These are phyloP conservation scores for Aleiodes alternator DNA, from an alignment of 2,888 invertebrate genomes.

Conservation along the genomic window DNA sequence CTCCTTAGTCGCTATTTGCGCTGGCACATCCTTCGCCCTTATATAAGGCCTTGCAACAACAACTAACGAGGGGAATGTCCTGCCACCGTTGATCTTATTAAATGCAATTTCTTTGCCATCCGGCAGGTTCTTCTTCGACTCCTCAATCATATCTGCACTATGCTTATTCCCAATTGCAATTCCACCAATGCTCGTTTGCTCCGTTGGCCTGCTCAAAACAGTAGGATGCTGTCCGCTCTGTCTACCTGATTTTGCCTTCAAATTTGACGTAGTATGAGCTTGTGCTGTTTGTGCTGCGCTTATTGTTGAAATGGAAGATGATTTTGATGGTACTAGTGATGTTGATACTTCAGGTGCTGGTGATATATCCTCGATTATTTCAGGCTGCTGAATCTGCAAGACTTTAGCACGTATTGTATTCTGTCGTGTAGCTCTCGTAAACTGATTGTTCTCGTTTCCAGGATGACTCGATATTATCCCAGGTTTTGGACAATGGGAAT, in stretches of 20 bases:
- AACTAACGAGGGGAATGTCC: conserved; percentile 91
- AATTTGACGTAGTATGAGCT: conserved; percentile 45
- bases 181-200: conserved; percentile 85
- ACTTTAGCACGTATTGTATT: conserved; percentile 34
- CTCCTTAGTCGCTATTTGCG: conserved; percentile 70
- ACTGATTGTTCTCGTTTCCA: conserved; percentile 11
- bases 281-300: conserved; percentile 12
- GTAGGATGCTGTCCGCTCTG: conserved; percentile 70
- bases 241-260: conserved; percentile 53
- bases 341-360: background rate
- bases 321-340: background rate
- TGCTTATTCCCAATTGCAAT: conserved; percentile 76
- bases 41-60: conserved; percentile 89
- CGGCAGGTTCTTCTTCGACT: conserved; percentile 81
- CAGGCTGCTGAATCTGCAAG: conserved; percentile 58
- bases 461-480: conserved; percentile 46
- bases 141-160: conserved; percentile 70
- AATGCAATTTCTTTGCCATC: conserved; percentile 86
- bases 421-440: background rate
- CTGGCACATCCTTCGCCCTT: conserved; percentile 80
- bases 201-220: conserved; percentile 79
- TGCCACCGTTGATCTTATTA: conserved; percentile 86
- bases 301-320: background rate
- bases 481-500: conserved; percentile 44
- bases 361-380: conserved; percentile 66